Base-by-base conservation (phyloP, 92 coral and sea anemone species). In the Micromussa lordhowensis region DNA sequence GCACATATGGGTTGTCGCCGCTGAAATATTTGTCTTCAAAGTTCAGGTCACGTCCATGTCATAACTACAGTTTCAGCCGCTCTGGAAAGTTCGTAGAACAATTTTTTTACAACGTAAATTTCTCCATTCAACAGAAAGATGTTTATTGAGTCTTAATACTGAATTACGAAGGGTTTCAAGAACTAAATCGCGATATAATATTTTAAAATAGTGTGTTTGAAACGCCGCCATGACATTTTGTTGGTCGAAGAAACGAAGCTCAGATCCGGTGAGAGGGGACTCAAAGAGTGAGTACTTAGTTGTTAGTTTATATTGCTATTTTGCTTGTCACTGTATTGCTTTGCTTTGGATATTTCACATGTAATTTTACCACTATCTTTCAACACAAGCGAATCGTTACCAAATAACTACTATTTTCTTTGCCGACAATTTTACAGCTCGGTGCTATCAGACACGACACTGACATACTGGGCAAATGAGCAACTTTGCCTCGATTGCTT, bases 241-340 rank as follows among this genome's bases (percentile, higher is more conserved):
- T 51, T 82, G 86, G 77, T 11, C 78, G 48, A 82, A 73, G 49
- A 49, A n/a, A 11, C 49, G 28, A n/a, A 21, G 49, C 19, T 68
- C 28, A 32, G 51, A 48, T 69, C 48, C 21, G n/a, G 77, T 69
- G 19, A 31, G 55, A 48, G 49, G 26, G 22, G 64, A 40, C 19
- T 82, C 86, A 12, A 69, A 69, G 6, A 51, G 86, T 82, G 68
- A 82, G 86, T 68, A 30, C 44, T 69, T 1, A 68, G 68, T 79
- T 29, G 9, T 38, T 35, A 0, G 51, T n/a, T 40, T 26, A 44
- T 12, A 7, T 58, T 38, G 32, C 38, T 4, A 22, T 3, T 34
- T n/a, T 36, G 21, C 22, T 70, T 70, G 22, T 19, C 22, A 21
- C 24, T 35, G 21, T 17, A 68, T 68, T 66, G 71, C 30, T 3